These are phyloP conservation scores for Cuculus canorus DNA, from an alignment of 2,797 vertebrate genomes.

Conservation along the genomic window DNA sequence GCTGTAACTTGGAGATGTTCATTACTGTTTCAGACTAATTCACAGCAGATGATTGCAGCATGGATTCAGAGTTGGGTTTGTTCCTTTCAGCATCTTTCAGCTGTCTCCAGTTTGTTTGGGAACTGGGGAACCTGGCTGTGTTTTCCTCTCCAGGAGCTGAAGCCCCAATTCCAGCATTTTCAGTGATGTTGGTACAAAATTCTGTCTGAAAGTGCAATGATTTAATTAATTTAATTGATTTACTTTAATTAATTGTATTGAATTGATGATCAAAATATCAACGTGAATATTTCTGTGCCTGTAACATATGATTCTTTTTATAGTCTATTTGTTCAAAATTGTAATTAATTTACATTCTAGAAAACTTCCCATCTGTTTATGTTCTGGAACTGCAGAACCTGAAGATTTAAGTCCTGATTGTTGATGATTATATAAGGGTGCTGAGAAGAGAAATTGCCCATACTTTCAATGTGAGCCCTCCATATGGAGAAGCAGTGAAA, in stretches of 20 bases:
- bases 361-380: neutral
- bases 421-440: neutral
- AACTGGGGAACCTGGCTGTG: fast-evolving
- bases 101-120: neutral
- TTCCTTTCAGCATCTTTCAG: neutral
- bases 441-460: neutral
- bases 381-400: neutral
- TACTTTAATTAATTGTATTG: neutral
- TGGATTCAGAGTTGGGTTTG: neutral
- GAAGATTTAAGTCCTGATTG: neutral
- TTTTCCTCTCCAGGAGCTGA: neutral
- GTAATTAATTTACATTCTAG: neutral
- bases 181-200: neutral
- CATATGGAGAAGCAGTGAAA: neutral
- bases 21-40: neutral
- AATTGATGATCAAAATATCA: neutral
- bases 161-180: neutral
- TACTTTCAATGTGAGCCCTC: neutral
- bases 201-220: neutral
- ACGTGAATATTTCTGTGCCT: neutral
- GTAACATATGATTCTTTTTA: neutral
- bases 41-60: neutral
- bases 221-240: neutral
- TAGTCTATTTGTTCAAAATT: neutral
- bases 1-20: neutral